phyloP scores from a whole-genome alignment of 2,113 vertebrate species.

The Calidris pugnax region DNA sequence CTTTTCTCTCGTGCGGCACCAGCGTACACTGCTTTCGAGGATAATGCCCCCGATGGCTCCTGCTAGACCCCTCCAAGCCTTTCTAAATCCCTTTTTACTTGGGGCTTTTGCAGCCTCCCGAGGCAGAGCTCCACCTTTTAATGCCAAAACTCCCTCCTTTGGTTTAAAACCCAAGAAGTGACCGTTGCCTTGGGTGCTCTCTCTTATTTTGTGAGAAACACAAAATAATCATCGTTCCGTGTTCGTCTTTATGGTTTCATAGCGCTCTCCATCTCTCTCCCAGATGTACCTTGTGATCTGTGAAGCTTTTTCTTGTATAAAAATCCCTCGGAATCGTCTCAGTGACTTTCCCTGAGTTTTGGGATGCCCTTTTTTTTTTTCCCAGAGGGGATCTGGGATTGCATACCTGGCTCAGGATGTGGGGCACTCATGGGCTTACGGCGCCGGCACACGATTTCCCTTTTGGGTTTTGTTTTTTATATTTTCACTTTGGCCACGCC shows the following conservation, averaged over 20 bases:
- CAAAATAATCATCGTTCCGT: not conserved
- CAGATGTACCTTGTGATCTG: not conserved
- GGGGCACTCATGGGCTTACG: not conserved
- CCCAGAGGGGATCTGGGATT: fast-evolving
- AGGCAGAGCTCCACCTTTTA: not conserved
- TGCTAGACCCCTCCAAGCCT: too few relatives aligned
- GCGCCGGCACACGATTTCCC: fast-evolving
- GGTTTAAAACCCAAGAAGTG: not conserved
- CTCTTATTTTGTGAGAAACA: not conserved
- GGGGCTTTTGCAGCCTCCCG: not conserved
- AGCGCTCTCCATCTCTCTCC: fast-evolving
- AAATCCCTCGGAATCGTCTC: not conserved
- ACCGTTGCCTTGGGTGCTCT: not conserved
- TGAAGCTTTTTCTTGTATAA: not conserved
- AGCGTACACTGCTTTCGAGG: fast-evolving
- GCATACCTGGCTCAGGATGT: not conserved
- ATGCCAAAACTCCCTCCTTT: not conserved
- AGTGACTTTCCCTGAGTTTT: not conserved
- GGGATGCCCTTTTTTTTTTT: not conserved
- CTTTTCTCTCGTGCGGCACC: not conserved
- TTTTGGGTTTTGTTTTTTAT: too few relatives aligned
- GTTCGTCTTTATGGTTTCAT: fast-evolving
- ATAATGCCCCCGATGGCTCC: not conserved
- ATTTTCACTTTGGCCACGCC: not conserved
- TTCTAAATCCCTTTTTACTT: not conserved